Conservation (phyloP, 2,113 vertebrate genomes). For the Eidolon helvum region DNA sequence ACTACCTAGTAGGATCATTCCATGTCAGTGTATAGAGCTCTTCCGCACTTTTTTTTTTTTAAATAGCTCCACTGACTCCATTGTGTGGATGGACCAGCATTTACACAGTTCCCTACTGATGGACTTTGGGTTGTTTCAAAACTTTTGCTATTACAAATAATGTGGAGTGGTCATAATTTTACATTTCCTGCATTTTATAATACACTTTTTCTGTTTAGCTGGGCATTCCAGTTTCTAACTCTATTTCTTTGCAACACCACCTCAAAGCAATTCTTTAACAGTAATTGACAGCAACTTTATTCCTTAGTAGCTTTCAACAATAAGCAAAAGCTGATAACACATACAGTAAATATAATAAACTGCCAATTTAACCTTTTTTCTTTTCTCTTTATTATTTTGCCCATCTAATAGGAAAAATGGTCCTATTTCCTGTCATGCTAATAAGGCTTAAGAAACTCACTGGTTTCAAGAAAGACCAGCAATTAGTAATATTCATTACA, state of each 20-base stretch:
- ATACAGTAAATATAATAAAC: background rate
- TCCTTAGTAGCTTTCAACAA: background rate
- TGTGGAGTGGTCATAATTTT: background rate
- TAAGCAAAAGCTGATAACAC: background rate
- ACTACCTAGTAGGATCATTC: background rate
- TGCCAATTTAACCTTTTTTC: background rate
- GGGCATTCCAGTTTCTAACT: background rate
- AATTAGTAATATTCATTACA: background rate
- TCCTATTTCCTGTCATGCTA: background rate
- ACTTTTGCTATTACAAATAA: background rate
- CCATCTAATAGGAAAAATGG: background rate
- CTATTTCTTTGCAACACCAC: background rate
- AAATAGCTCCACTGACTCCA: background rate
- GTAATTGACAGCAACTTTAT: background rate
- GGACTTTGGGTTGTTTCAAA: background rate
- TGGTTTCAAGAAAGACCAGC: background rate
- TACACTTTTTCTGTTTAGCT: background rate
- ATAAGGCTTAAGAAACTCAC: background rate
- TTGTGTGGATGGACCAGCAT: background rate
- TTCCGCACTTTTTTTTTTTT: background rate
- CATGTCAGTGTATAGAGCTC: accelerated
- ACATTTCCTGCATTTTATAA: background rate
- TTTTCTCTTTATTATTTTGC: background rate
- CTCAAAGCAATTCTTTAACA: background rate
- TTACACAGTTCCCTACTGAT: background rate